Base-by-base conservation (phyloP, 2,113 vertebrate genomes). In the Datnioides undecimradiatus region DNA sequence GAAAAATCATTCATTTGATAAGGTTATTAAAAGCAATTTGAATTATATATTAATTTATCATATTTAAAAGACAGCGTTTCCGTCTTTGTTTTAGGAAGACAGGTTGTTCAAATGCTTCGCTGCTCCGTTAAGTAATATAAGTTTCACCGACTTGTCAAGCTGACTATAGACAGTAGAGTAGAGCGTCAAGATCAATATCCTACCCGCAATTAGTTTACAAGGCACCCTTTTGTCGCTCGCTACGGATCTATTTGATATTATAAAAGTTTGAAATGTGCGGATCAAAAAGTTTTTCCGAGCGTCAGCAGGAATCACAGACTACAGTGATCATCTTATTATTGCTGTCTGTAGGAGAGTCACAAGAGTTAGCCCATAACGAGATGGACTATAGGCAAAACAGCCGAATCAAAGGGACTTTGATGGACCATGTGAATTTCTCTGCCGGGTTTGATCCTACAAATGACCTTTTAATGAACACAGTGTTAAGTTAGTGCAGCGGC, bases 401-500 rank as follows among this genome's bases (percentile, higher is more conserved):
- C 70, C 86, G 58, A 94, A 95, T 93, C 92, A 94, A 95, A 94
- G 73, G 89, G 80, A 90, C 90, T 92, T 63, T 29, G 16, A 79
- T 90, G 88, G 89, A 81, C 92, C 84, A 91, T 89, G 89, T 89
- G 94, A 91, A 89, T 89, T 86, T 91, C 80, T 91, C 77, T 88
- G 88, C 86, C 87, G 68, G 74, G 85, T 80, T 84, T 89, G 92
- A 93, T 93, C 92, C 93, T 90, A 87, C 77, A 93, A 94, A 91
- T 88, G 93, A 96, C 95, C 96, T 95, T 94, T 95, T 95, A 95
- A 95, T 96, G 90, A 95, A 94, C 92, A 90, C 90, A 93, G 92
- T 94, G 95, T 94, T 92, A 95, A 95, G 95, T 95, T 94, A 95
- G 93, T 89, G 90, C 91, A 92, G 90, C 89, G 77, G 89, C 91